These are phyloP conservation scores for Chelidonichthys spinosus DNA, from an alignment of 2,797 vertebrate species.

Conservation along the genomic window DNA sequence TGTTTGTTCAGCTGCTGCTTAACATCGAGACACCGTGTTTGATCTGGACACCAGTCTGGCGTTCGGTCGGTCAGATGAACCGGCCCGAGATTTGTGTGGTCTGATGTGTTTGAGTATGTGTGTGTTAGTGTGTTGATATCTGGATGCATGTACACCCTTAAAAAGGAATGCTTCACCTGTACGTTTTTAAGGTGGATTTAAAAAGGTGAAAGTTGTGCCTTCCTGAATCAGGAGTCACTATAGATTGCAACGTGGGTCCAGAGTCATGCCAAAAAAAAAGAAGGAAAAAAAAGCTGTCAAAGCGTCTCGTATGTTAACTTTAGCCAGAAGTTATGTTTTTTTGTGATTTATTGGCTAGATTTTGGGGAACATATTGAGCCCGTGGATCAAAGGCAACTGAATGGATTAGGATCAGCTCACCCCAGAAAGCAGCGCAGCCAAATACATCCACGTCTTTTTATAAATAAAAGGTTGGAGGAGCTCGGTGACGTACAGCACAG, in stretches of 20 bases:
- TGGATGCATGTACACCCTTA: background rate
- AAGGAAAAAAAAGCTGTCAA: background rate
- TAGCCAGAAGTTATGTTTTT: too few relatives aligned
- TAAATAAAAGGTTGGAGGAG: background rate
- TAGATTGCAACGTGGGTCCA: background rate
- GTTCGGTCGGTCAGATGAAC: slow-evolving; percentile 27
- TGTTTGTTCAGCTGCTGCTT: slow-evolving; percentile 83
- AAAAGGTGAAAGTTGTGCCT: background rate
- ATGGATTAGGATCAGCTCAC: too few relatives aligned
- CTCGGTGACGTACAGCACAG: background rate
- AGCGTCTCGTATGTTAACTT: background rate
- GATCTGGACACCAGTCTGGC: slow-evolving; percentile 67
- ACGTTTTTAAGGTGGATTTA: background rate
- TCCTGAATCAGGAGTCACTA: background rate
- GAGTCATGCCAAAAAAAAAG: background rate
- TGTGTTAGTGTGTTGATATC: background rate
- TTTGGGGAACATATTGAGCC: too few relatives aligned
- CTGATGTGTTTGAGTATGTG: slow-evolving; percentile 14
- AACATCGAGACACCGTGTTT: slow-evolving; percentile 68
- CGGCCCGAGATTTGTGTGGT: background rate
- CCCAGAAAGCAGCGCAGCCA: too few relatives aligned
- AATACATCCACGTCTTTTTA: too few relatives aligned
- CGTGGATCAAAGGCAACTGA: background rate
- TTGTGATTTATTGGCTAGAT: too few relatives aligned
- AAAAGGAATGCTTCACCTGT: background rate